Evolutionary conservation across 2,797 vertebrate species (phyloP).

Genomic region (Pachyuromys duprasi): DNA sequence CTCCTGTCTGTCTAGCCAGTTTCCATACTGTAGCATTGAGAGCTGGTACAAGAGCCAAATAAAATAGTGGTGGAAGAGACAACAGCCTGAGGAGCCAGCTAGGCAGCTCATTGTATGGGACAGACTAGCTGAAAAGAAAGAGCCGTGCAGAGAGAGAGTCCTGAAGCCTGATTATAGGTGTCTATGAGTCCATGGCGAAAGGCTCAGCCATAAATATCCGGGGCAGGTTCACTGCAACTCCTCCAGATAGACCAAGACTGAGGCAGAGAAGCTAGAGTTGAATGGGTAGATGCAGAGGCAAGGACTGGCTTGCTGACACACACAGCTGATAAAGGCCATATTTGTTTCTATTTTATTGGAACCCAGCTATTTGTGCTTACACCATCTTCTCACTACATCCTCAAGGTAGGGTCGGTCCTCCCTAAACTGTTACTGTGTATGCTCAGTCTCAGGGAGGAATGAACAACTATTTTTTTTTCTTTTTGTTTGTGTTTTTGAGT

Average conservation of each 20-base stretch:
- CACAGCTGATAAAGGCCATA: fast-evolving
- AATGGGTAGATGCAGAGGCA: fast-evolving
- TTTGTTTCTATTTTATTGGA: background rate
- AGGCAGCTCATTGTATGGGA: background rate
- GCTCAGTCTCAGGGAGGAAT: background rate
- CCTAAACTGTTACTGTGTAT: background rate
- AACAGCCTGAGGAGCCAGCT: background rate
- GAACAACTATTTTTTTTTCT: background rate
- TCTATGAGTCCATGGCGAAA: fast-evolving
- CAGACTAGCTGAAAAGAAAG: background rate
- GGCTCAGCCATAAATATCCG: background rate
- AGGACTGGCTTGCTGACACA: background rate
- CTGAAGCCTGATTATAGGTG: background rate
- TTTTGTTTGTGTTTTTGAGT: background rate
- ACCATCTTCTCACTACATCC: background rate
- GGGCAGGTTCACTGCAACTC: background rate
- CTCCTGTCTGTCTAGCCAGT: background rate
- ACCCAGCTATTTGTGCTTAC: fast-evolving
- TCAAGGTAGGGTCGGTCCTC: background rate
- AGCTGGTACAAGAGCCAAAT: background rate
- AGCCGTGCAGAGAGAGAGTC: background rate
- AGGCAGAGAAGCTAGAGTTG: background rate
- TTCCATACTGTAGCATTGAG: too few species aligned
- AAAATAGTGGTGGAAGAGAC: background rate
- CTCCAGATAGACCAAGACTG: background rate